These are phyloP conservation scores for Rousettus leschenaultii DNA, from an alignment of 2,113 vertebrate species.

Conservation along the genomic window DNA sequence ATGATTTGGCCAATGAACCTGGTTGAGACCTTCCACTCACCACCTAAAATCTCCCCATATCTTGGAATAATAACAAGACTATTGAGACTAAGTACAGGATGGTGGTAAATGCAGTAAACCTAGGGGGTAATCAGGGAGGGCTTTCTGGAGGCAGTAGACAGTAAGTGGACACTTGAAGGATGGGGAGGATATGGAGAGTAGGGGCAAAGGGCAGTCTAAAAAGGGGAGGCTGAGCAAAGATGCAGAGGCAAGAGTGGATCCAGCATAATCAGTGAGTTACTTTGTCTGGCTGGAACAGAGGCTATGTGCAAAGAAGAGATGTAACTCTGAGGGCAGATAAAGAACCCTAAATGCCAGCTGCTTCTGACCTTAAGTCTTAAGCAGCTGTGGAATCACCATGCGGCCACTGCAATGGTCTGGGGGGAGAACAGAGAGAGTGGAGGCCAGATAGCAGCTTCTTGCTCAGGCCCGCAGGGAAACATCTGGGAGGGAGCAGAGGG, in stretches of 20 bases:
- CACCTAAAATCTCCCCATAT: background rate
- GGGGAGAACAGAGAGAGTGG: background rate
- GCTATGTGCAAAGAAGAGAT: background rate
- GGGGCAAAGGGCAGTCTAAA: background rate
- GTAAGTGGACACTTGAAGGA: background rate
- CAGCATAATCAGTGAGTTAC: background rate
- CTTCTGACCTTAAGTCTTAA: background rate
- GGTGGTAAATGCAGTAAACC: background rate
- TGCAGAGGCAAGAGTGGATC: background rate
- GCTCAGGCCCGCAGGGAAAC: background rate
- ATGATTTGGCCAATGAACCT: background rate
- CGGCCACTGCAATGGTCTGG: background rate
- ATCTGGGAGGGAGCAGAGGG: background rate
- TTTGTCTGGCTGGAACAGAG: background rate
- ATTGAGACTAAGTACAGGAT: background rate
- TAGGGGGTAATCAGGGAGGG: background rate
- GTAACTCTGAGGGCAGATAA: background rate
- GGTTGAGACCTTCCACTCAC: background rate
- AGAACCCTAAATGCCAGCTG: background rate
- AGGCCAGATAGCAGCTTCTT: background rate
- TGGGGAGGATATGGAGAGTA: background rate
- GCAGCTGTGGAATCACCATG: background rate
- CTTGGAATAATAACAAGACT: background rate
- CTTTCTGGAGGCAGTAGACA: background rate
- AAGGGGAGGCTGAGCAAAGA: background rate